Conservation (phyloP, 2,797 vertebrate genomes). For the Phaenicophaeus curvirostris region DNA sequence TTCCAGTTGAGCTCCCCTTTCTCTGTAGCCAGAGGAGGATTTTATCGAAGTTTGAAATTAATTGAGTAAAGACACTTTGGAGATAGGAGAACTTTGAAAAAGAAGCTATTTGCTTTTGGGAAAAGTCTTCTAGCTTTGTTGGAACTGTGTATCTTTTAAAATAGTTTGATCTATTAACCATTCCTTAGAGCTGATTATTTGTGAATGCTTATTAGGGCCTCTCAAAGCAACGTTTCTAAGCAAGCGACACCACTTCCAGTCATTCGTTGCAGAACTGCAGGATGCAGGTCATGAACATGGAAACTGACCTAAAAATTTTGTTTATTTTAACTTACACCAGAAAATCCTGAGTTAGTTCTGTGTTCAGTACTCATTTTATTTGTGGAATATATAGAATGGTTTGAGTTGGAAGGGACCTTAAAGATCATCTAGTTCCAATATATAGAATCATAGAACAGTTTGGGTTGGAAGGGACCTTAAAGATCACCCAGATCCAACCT, state of each 20-base stretch:
- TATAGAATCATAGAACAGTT: too few relatives aligned
- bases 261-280: not conserved
- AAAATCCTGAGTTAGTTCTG: not conserved
- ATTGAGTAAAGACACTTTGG: constrained; percentile 23
- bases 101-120: constrained; percentile 21
- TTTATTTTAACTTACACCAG: not conserved
- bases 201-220: not conserved
- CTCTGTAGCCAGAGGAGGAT: constrained; percentile 9
- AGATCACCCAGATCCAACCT: too few relatives aligned
- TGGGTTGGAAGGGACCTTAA: too few relatives aligned
- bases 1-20: not conserved
- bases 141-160: not conserved
- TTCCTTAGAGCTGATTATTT: not conserved
- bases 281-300: not conserved
- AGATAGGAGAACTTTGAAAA: not conserved
- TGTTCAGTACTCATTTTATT: not conserved
- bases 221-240: not conserved
- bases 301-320: not conserved
- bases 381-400: not conserved
- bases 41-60: constrained; percentile 41
- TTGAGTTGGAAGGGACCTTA: too few relatives aligned
- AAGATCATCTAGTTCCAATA: too few relatives aligned
- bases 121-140: not conserved
- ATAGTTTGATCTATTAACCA: not conserved
- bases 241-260: not conserved